Evolutionary conservation across 1,140 invertebrate species (phyloP).

Genomic region (Ostrea edulis): DNA sequence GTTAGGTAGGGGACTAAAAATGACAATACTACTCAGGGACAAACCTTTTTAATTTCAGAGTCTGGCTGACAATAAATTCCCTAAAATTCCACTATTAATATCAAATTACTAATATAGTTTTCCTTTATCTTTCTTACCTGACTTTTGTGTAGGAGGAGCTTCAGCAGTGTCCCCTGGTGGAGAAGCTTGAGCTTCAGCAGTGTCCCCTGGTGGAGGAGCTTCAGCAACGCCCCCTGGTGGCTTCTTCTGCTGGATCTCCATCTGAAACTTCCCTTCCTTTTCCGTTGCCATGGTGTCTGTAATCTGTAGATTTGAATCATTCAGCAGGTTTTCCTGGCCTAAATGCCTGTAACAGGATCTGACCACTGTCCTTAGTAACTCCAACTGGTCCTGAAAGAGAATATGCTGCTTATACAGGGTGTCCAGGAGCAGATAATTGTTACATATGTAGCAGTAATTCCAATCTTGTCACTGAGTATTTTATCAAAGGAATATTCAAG

Average conservation of each 20-base stretch:
- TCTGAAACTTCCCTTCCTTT: not conserved
- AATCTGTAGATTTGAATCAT: not conserved
- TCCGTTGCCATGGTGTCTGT: not conserved
- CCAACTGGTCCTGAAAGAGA: conserved; percentile 40
- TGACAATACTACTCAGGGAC: too few species aligned
- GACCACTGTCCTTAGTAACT: conserved; percentile 60
- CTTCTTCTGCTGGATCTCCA: not conserved
- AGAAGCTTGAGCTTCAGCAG: not conserved
- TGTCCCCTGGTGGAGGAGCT: not conserved
- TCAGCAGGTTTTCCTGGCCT: conserved; percentile 62
- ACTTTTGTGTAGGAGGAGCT: not conserved
- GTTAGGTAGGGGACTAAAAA: too few species aligned
- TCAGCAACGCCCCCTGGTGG: not conserved
- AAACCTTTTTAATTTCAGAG: too few species aligned
- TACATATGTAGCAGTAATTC: too few species aligned
- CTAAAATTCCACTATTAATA: too few species aligned
- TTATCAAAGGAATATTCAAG: not conserved
- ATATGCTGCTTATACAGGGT: not conserved
- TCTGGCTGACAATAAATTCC: too few species aligned
- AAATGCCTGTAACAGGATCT: conserved; percentile 64
- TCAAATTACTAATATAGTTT: too few species aligned
- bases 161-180: not conserved
- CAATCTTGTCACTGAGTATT: not conserved
- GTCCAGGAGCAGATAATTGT: not conserved
- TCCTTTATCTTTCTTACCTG: not conserved